Conservation (phyloP, 2,797 vertebrate species). For the Rhinoraja longicauda region DNA sequence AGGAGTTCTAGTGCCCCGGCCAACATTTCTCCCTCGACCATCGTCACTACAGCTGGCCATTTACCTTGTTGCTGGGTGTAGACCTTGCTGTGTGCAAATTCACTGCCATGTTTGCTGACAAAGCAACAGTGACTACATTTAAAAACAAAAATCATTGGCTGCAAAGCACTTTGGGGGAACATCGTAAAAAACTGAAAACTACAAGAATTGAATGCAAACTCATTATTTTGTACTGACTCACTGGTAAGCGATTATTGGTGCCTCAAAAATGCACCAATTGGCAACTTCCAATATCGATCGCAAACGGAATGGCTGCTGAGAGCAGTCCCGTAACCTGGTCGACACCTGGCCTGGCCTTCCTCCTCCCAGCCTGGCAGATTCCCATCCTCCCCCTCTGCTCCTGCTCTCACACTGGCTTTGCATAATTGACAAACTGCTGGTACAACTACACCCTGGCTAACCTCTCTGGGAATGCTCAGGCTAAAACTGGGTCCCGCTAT, state of each 20-base stretch:
- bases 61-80: background rate
- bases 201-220: background rate
- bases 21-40: background rate
- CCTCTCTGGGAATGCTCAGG: background rate
- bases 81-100: slow-evolving; percentile 19
- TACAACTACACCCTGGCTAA: too few relatives aligned
- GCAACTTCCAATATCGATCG: background rate
- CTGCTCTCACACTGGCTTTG: too few relatives aligned
- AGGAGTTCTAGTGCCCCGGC: background rate
- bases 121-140: background rate
- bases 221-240: background rate
- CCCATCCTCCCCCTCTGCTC: too few relatives aligned
- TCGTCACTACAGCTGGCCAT: background rate
- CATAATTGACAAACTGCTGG: background rate
- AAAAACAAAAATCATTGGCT: background rate
- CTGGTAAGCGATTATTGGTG: background rate
- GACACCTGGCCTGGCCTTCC: background rate
- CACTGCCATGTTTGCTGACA: slow-evolving; percentile 10
- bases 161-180: background rate
- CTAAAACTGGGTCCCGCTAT: background rate
- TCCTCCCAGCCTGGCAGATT: background rate
- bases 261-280: too few relatives aligned
- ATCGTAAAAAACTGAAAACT: background rate
- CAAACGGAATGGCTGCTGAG: background rate
- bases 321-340: background rate